Percentiles rank a stretch among this genome's conserved stretches.
These are phyloP conservation scores for Tamandua tetradactyla DNA, from an alignment of 2,797 vertebrate genomes.

Conservation along the genomic window DNA sequence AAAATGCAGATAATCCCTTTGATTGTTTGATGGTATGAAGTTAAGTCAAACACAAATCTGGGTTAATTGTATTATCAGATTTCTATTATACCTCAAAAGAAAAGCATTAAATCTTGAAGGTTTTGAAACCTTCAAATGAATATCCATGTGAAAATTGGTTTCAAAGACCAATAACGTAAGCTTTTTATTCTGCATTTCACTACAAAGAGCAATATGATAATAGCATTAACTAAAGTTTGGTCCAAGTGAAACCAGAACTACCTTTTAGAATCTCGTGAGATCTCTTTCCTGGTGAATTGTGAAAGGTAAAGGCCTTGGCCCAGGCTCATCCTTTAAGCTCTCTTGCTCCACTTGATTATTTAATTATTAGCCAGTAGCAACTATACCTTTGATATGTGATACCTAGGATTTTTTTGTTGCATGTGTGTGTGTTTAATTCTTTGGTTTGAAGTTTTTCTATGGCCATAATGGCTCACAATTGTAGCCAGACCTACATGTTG, in stretches of 20 bases:
- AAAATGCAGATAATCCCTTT: constrained; percentile 74
- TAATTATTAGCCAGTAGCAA: constrained; percentile 53
- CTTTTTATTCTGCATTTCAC: constrained; percentile 73
- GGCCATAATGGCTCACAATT: neutral
- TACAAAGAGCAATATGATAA: constrained; percentile 65
- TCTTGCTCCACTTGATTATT: constrained; percentile 53
- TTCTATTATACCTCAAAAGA: constrained; percentile 59
- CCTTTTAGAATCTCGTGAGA: constrained; percentile 50
- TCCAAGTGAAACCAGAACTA: constrained; percentile 50
- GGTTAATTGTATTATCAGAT: constrained; percentile 70
- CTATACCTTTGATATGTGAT: constrained; percentile 1
- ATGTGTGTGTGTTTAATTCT: neutral
- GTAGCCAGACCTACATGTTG: neutral
- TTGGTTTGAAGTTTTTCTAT: constrained; percentile 59
- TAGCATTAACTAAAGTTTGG: constrained; percentile 33
- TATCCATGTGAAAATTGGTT: constrained; percentile 76
- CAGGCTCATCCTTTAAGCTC: constrained; percentile 6
- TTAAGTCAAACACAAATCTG: constrained; percentile 55
- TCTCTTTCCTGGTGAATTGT: constrained; percentile 24
- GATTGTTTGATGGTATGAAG: constrained; percentile 61
- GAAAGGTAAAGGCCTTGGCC: constrained; percentile 64
- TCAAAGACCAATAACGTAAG: constrained; percentile 70
- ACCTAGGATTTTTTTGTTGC: neutral
- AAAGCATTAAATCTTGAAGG: constrained; percentile 35
- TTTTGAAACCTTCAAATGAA: constrained; percentile 65